Evolutionary conservation across 2,113 vertebrate species (phyloP), one percentile per base, ranked within the genome.

Genomic region (Lycocorax pyrrhopterus): DNA sequence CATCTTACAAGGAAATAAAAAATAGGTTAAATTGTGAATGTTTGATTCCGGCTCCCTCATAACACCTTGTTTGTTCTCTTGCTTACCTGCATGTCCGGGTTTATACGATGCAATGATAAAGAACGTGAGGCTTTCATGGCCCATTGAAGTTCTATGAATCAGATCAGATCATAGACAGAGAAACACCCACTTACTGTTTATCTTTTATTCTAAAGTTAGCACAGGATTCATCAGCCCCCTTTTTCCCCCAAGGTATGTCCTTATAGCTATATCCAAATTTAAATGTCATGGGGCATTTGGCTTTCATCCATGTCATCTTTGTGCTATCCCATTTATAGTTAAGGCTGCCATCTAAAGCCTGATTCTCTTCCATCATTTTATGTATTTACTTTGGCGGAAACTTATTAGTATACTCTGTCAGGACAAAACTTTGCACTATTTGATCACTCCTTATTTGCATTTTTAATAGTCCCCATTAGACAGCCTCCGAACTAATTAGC

Each of bases 371-470:
- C 30, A 55, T 69, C 3, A 39, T 79, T 83, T 87, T 69, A 71
- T 46, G 19, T 30, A 74, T 75, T 79, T 87, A 74, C 87, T 94
- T 96, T 96, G 93, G 43, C 55, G 75, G 44, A 67, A 94, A 96
- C 78, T 63, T 95, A 95, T 97, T 97, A 98, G 89, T 96, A 95
- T 92, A 97, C 68, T 94, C 92, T 98, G 94, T 97, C 97, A 98
- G 96, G 97, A 97, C 96, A 97, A 98, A 98, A 97, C 84, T 98
- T 98, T 96, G 90, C 94, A 92, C 90, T 97, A 93, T 97, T 98
- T 97, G 97, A 98, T 98, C 97, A 97, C 92, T 98, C 80, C 96
- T 98, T 95, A 98, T 98, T 98, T 98, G 96, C 98, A 98, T 98
- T 98, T 98, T 97, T 98, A 98, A 97, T 98, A 97, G 97, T 76